A percentile compares a stretch with the other conserved stretches of the same genome.
Conservation (phyloP, 2,113 vertebrate species). For the Chrysochloris asiatica region DNA sequence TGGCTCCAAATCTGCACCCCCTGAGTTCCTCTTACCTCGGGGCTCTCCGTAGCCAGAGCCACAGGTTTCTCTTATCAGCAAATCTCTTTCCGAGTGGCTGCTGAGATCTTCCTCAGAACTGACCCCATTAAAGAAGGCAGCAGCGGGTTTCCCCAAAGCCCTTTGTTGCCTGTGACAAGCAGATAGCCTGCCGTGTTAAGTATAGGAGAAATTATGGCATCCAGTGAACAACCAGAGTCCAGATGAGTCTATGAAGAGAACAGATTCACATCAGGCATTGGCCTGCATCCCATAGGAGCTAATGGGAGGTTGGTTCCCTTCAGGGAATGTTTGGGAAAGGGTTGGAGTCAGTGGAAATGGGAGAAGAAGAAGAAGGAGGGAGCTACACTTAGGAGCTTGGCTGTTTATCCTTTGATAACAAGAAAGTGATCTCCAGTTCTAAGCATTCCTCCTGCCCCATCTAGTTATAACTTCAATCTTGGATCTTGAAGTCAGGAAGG, state of each 20-base stretch:
- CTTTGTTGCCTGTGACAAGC: background rate
- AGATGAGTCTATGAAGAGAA: too few species aligned
- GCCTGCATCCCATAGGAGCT: background rate
- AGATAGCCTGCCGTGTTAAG: background rate
- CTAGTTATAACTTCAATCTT: constrained; percentile 26
- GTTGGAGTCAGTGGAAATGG: too few species aligned
- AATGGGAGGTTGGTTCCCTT: too few species aligned
- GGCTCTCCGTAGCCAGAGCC: too few species aligned
- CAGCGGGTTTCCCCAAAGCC: background rate
- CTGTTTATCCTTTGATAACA: background rate
- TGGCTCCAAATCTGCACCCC: background rate
- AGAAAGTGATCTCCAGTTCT: too few species aligned
- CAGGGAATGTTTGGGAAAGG: too few species aligned
- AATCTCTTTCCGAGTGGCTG: background rate
- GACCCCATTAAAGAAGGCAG: background rate
- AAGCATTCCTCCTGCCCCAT: background rate
- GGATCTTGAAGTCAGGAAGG: constrained; percentile 44
- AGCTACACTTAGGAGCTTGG: background rate
- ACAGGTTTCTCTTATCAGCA: background rate
- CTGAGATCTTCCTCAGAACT: background rate
- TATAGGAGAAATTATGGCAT: background rate
- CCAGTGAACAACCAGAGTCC: too few species aligned
- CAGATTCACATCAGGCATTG: rapidly evolving
- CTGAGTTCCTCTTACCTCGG: background rate
- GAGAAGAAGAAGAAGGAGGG: background rate